A percentile compares a stretch with the other conserved stretches of the same genome.
Evolutionary conservation across 2,113 vertebrate species (phyloP).

Genomic region (Cercopithecus mona): DNA sequence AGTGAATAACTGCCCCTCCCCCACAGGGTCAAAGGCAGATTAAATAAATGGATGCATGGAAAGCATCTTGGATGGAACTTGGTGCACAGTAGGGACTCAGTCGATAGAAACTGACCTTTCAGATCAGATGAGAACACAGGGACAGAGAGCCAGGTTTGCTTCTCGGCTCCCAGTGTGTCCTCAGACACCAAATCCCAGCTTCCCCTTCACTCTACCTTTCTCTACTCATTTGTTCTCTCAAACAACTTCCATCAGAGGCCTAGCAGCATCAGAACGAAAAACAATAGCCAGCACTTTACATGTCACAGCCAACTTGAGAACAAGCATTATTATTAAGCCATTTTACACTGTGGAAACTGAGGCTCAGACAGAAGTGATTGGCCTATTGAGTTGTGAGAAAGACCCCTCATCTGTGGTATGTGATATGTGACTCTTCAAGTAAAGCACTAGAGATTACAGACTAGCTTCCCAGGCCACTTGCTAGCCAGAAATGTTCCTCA

Average conservation of each 20-base stretch:
- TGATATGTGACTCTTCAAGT: neutral
- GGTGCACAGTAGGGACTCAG: fast-evolving
- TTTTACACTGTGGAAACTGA: neutral
- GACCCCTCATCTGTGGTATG: neutral
- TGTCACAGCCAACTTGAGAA: neutral
- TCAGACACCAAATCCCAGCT: neutral
- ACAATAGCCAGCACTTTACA: neutral
- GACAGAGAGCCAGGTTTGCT: neutral
- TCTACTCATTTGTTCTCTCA: neutral
- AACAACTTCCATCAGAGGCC: neutral
- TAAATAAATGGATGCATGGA: fast-evolving
- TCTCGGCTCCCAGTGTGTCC: neutral
- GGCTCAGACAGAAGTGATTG: neutral
- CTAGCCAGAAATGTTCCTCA: neutral
- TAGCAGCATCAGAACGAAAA: neutral
- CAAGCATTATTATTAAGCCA: neutral
- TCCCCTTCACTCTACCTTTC: neutral
- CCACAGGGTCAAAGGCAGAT: too few species aligned
- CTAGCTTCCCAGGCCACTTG: neutral
- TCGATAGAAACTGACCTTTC: neutral
- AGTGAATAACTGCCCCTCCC: neutral
- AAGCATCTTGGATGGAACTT: neutral
- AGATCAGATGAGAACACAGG: fast-evolving
- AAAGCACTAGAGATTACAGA: neutral
- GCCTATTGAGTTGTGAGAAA: neutral